Base-by-base conservation (phyloP, 2,888 invertebrate species). In the Clepsis dumicolana region DNA sequence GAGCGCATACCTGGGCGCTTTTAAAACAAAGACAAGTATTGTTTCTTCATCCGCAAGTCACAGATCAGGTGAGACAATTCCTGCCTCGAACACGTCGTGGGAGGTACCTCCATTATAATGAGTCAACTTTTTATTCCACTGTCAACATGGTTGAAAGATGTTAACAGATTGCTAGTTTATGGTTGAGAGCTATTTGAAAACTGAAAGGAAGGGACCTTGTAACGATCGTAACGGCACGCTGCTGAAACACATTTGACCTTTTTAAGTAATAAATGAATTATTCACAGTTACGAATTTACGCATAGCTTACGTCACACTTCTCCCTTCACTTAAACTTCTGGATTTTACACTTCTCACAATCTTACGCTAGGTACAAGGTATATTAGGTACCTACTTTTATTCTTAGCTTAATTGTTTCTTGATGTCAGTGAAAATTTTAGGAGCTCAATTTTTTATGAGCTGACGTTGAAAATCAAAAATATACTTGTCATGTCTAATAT, bases 221-320 rank as follows among this genome's bases (percentile, higher is more conserved):
- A 80, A 86, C 86, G 89, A 90, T 85, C 90, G 89, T 90, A 74
- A 87, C 88, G 89, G 89, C 87, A 88, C 85, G 72, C 74, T 70
- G 73, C 74, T 71, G 73, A 54, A 25, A 27, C 7, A 44, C n/a
- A n/a, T 35, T 10, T 35, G 21, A 21, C 10, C 18, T 18, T 16
- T 16, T 16, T 16, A 41, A 41, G 16, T 41, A 41, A 8, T 29
- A 29, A n/a, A n/a, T n/a, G n/a, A n/a, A 29, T 4, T 29, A 29
- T 3, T 29, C 29, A 29, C 7, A 7, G 29, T 29, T 29, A 4
- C 29, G 29, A n/a, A n/a, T n/a, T n/a, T n/a, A n/a, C n/a, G n/a
- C n/a, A n/a, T n/a, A n/a, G n/a, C n/a, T n/a, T n/a, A n/a, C n/a
- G n/a, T n/a, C n/a, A n/a, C n/a, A n/a, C n/a, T n/a, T n/a, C n/a